phyloP scores from a whole-genome alignment of 2,113 vertebrate species.

The Thalassoma bifasciatum region DNA sequence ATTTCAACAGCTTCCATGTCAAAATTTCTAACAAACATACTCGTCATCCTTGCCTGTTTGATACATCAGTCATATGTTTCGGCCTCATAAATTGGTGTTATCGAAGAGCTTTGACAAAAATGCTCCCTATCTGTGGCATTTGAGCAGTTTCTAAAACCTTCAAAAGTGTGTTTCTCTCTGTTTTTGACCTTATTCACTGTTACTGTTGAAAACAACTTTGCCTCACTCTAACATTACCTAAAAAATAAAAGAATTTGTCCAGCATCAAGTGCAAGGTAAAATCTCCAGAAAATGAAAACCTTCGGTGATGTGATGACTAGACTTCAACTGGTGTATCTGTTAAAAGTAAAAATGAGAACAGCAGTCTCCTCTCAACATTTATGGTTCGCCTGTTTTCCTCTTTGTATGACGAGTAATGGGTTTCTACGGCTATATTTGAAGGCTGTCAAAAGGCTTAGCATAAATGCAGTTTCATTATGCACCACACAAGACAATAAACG shows the following conservation, averaged over 20 bases:
- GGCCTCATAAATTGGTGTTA: neutral
- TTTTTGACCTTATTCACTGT: slow-evolving; percentile 5
- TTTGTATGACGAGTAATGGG: slow-evolving; percentile 9
- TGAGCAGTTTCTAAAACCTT: too few relatives aligned
- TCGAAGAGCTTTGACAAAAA: neutral
- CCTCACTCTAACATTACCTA: neutral
- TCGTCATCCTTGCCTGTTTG: neutral
- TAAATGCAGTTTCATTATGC: slow-evolving; percentile 66
- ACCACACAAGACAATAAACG: slow-evolving; percentile 40
- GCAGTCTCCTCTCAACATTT: slow-evolving; percentile 3
- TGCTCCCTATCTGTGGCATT: neutral
- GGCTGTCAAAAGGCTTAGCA: slow-evolving; percentile 42
- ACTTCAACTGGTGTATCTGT: too few relatives aligned
- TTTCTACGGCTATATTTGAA: slow-evolving; percentile 32
- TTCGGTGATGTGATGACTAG: too few relatives aligned
- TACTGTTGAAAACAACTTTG: slow-evolving; percentile 24
- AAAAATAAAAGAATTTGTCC: neutral
- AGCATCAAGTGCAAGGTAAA: neutral
- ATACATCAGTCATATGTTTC: neutral
- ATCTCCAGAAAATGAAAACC: neutral
- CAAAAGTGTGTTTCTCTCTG: neutral
- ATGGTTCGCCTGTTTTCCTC: neutral
- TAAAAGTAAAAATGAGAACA: neutral
- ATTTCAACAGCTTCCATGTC: too few relatives aligned
- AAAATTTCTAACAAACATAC: too few relatives aligned